Evolutionary conservation across 2,888 invertebrate species (phyloP).

Genomic region (Hydrotaea diabolus): DNA sequence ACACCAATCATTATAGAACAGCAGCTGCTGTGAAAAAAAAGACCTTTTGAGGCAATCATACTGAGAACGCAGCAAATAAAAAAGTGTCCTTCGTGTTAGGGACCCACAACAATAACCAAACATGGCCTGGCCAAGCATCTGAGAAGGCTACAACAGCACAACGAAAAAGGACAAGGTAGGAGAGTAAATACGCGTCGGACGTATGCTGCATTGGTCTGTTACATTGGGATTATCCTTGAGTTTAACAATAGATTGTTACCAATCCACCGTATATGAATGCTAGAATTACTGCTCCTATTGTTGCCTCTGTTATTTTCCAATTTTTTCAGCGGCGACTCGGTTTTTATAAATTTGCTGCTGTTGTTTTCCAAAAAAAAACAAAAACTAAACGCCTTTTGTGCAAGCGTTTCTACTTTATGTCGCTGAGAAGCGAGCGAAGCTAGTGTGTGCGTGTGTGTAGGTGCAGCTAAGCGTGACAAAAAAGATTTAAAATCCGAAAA

Average conservation of each 20-base stretch:
- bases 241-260: conserved; percentile 8
- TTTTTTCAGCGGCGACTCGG: not conserved
- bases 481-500: conserved; percentile 44
- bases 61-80: not conserved
- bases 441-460: conserved; percentile 68
- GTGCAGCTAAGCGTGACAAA: conserved; percentile 75
- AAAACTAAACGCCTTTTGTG: conserved; percentile 27
- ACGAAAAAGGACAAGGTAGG: not conserved
- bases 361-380: not conserved
- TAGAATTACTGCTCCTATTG: not conserved
- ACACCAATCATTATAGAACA: not conserved
- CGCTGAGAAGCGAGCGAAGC: not conserved
- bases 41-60: not conserved
- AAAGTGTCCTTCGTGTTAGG: conserved; percentile 4
- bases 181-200: not conserved
- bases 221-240: conserved; percentile 10
- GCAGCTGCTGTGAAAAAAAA: conserved; percentile 24
- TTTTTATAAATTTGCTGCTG: not conserved
- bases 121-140: too few relatives aligned
- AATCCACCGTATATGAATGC: not conserved
- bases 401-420: too few relatives aligned
- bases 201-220: not conserved
- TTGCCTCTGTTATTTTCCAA: conserved; percentile 17
- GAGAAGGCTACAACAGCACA: not conserved
- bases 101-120: not conserved